Base-by-base conservation (phyloP, 2,797 vertebrate genomes). In the Oreochromis grahami region DNA sequence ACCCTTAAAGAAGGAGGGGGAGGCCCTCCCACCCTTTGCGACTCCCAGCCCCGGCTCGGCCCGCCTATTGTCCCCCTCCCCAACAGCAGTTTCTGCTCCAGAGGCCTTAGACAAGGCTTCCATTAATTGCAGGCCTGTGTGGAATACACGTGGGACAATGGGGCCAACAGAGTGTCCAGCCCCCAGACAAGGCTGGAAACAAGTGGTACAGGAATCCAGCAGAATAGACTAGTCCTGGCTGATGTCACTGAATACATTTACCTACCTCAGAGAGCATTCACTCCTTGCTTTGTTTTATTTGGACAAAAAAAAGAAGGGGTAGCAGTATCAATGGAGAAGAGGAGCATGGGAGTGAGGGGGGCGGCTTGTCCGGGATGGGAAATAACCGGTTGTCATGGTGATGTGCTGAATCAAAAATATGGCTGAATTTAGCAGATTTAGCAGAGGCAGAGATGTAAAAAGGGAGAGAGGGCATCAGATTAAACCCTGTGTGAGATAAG, bases 211-310 rank as follows among this genome's bases (percentile, higher is more conserved):
- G 97, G 97, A 97, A 97, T 97, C 95, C 95, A 76, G 94, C 96
- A 97, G 97, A 98, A 98, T 97, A 96, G 97, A 98, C 97, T 98
- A 97, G 97, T 97, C 97, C 97, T 91, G 97, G 97, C 98, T 96
- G 94, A 97, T 98, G 98, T 98, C 97, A 98, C 96, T 93, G 98
- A 97, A 98, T 99, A 98, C 96, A 98, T 98, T 98, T 98, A 98
- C 98, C 98, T 98, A 98, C 98, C 97, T 98, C 98, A 97, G 97
- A 56, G 98, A 91, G 92, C 96, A 98, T 98, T 99, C 97, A 98
- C 89, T 83, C 88, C 6, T 88, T 52, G 93, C 94, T 96, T 96
- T 96, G 96, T 96, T 96, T 96, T 95, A 95, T 95, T 93, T 90
- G 89, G 93, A 95, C 93, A 95, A 93, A 95, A 95, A 92, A 95